Base-by-base conservation (phyloP, 2,797 vertebrate species). In the Neoniphon sammara region DNA sequence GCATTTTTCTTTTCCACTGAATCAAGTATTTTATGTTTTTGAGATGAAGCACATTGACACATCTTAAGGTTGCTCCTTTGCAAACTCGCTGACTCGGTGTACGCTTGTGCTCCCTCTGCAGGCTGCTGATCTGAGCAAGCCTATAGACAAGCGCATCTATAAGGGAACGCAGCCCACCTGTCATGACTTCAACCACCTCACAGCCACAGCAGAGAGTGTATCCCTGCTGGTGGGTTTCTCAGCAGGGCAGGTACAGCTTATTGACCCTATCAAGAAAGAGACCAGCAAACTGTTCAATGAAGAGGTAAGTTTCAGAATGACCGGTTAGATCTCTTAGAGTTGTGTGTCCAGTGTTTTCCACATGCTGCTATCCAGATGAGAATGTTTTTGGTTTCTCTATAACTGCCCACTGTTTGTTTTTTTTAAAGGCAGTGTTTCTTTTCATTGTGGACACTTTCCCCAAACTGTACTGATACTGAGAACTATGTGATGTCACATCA, bases 201-300 rank as follows among this genome's bases (percentile, higher is more conserved):
- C 97, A 55, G 98, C 98, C 65, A 98, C 97, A 53, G 96, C 97
- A 34, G 97, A 99, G 92, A 98, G 96, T 11, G 98, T 99, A 27
- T 98, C 96, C 73, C 93, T 99, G 89, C 95, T 99, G 84, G 98
- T 99, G 92, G 98, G 98, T 84, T 99, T 99, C 94, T 99, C 98
- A 21, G 98, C 97, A 47, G 98, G 98, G 76, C 98, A 99, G 93
- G 97, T 99, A 78, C 97, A 99, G 90, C 97, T 99, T 89, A 98
- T 99, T 89, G 98, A 99, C 88, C 98, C 97, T 70, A 97, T 99
- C 94, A 99, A 99, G 94, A 99, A 99, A 95, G 98, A 99, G 93
- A 99, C 98, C 81, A 99, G 98, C 95, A 99, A 99, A 91, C 94
- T 99, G 88, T 99, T 99, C 93, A 99, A 99, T 84, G 98, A 99